Percentiles rank a stretch among this genome's conserved stretches.
phyloP scores from a whole-genome alignment of 2,888 invertebrate species.

The Gerris lacustris region DNA sequence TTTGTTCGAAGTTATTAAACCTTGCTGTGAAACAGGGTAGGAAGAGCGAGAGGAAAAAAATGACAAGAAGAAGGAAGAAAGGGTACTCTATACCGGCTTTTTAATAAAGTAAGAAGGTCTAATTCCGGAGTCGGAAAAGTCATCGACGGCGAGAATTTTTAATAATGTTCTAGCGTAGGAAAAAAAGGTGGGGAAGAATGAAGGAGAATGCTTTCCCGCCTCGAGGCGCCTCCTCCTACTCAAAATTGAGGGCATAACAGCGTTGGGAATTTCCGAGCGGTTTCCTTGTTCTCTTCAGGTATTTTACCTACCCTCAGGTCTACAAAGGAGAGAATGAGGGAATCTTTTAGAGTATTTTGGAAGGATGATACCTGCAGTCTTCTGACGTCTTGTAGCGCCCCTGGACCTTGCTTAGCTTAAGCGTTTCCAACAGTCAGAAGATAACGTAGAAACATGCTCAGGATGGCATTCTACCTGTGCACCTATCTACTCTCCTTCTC shows the following conservation, averaged over 20 bases:
- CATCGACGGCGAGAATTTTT: constrained; percentile 3
- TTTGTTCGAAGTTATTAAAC: constrained; percentile 1
- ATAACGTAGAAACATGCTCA: no score
- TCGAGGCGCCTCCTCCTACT: background rate
- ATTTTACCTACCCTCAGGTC: background rate
- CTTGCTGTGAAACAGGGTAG: background rate
- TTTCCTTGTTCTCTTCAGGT: background rate
- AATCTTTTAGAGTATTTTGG: no score
- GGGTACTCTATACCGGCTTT: background rate
- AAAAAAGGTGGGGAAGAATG: background rate
- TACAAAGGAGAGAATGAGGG: no score
- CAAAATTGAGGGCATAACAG: background rate
- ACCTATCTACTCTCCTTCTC: no score
- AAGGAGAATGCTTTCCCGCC: background rate
- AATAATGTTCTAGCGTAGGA: background rate
- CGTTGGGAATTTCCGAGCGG: background rate
- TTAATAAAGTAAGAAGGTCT: constrained; percentile 1
- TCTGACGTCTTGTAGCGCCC: no score
- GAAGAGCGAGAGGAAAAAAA: background rate
- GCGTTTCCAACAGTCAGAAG: no score
- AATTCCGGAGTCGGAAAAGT: constrained; percentile 1
- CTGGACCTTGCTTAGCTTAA: no score
- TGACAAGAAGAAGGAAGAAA: background rate
- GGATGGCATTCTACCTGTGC: no score
- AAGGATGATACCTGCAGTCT: no score